Base-by-base conservation (phyloP, 2,888 invertebrate genomes). In the Gastrophysa polygoni region DNA sequence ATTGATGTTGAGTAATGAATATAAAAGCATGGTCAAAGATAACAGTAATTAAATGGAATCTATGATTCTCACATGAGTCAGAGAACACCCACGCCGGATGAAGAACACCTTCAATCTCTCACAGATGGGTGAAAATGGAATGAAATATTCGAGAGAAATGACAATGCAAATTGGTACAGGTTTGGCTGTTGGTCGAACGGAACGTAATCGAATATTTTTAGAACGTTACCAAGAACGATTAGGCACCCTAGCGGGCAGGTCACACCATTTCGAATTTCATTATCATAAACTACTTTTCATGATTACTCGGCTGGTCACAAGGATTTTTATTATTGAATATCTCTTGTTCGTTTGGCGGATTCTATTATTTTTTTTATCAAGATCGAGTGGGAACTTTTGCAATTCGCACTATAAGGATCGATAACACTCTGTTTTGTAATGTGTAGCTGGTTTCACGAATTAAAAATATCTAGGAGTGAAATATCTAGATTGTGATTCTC, bases 201-300 rank as follows among this genome's bases (percentile, higher is more conserved):
- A 14, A 8, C 16, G 20, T 57, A 32, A 57, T 34, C 11, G 29
- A 10, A 38, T 61, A 62, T 62, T 62, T 55, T 62, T 62, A 62
- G 62, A 57, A 32, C 24, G 10, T 61, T 57, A 57, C 57, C 14
- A 54, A 48, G 16, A 54, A 52, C 29, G 38, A 38, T 38, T 38
- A 17, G 21, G 17, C 6, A 32, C 21, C 16, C 20, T 28, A 16
- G 28, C 17, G 38, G 28, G 43, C 7, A 24, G 7, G 4, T 24
- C 50, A 44, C 17, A 29, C 43, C 57, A 8, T 34, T 16, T 16
- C 28, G 16, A 32, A 16, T 8, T 34, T 49, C 21, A 38, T 57
- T 54, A 62, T 49, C 52, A 55, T 49, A 38, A 38, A 38, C 3
- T 38, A 14, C n/a, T 38, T 6, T 38, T 14, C 38, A 11, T n/a